phyloP scores from a whole-genome alignment of 2,113 vertebrate genomes.

The Chionis minor region DNA sequence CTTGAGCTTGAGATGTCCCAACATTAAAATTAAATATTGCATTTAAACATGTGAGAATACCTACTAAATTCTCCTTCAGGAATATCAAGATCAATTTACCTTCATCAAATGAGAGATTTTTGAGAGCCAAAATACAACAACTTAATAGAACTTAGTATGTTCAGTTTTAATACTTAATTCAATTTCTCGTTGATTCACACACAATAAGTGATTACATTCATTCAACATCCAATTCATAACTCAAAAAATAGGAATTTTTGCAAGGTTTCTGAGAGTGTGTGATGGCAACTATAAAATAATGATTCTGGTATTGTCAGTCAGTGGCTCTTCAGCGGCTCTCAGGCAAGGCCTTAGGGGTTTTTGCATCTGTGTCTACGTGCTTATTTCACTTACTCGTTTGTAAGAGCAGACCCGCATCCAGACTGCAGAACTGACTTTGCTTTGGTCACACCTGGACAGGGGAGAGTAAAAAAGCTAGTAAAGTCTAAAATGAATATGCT shows the following conservation, averaged over 20 bases:
- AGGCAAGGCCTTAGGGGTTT: not conserved
- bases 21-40: not conserved
- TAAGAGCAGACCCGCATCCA: not conserved
- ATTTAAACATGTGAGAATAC: not conserved
- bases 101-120: not conserved
- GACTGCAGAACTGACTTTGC: not conserved
- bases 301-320: not conserved
- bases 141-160: not conserved
- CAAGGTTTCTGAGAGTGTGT: not conserved
- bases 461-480: not conserved
- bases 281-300: not conserved
- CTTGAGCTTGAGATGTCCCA: not conserved
- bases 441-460: not conserved
- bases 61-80: not conserved
- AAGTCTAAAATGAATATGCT: not conserved
- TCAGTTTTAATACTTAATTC: not conserved
- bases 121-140: not conserved
- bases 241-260: not conserved
- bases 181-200: not conserved
- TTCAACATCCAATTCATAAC: not conserved
- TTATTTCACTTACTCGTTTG: not conserved
- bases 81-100: not conserved
- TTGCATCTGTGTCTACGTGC: not conserved
- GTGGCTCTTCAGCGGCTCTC: not conserved
- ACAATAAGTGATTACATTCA: not conserved